Evolutionary conservation across 2,113 vertebrate species (phyloP), one percentile per base, ranked within the genome.

Genomic region (Beaufortia kweichowensis): DNA sequence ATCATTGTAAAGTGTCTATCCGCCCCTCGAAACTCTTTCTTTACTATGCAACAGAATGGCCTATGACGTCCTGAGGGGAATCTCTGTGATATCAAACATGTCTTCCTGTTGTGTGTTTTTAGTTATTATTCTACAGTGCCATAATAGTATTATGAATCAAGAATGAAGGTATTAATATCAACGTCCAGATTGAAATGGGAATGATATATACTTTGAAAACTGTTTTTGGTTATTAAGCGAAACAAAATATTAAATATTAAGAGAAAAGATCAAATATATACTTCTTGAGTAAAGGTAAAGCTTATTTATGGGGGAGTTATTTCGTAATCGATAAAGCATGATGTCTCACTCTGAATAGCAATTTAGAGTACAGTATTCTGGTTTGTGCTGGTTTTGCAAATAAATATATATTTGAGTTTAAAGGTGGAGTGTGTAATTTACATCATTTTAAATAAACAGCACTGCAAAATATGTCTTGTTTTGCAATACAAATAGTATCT

Each of bases 31-130:
- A 86, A 89, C 56, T 90, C 89, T 94, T 94, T 87, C 90, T 94
- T 95, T 94, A 94, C 94, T 95, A 94, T 95, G 94, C 94, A 95
- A 95, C 92, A 94, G 90, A 92, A 90, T 88, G 85, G 89, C 86
- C 82, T 89, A 86, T 83, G 65, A 79, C 74, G 62, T 68, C 39
- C 14, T 84, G 90, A 89, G 88, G 87, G 90, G 88, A 89, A 90
- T 89, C 90, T 86, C 82, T 76, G 82, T 89, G 88, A 91, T 92
- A 91, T 92, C 33, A 41, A 90, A 91, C 87, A 65, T 87, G 93
- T 94, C 92, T 93, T 92, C 91, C 92, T 92, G 90, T 91, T 87
- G 86, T 89, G 90, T 64, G 63, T 73, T 67, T 80, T 59, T 28
- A 39, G n/a, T 82, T 77, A 50, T 78, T 81, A 68, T 87, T 90